phyloP scores from a whole-genome alignment of 2,113 vertebrate species.

The Mus musculus region DNA sequence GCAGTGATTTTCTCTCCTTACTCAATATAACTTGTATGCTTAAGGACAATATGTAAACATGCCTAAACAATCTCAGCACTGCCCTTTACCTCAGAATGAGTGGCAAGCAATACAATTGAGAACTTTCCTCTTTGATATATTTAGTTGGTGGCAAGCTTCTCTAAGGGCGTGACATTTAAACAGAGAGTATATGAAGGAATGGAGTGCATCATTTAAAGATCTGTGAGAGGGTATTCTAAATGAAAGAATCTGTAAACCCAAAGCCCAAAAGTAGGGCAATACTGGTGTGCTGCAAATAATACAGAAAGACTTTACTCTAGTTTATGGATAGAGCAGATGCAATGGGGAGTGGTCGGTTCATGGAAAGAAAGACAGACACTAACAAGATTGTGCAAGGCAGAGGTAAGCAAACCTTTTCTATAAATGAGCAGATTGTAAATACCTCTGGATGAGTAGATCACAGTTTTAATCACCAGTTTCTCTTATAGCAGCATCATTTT shows the following conservation, averaged over 20 bases:
- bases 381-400: fast-evolving
- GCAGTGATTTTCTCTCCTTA: not conserved
- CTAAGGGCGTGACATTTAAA: not conserved
- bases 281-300: not conserved
- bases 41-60: not conserved
- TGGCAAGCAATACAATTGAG: not conserved
- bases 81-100: not conserved
- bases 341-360: not conserved
- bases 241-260: not conserved
- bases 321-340: not conserved
- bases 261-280: not conserved
- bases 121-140: not conserved
- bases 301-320: not conserved
- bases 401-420: not conserved
- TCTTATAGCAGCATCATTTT: not conserved
- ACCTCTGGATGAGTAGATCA: not conserved
- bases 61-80: not conserved
- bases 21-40: not conserved
- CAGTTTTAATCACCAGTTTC: not conserved
- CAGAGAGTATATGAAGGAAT: not conserved
- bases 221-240: not conserved
- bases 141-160: not conserved
- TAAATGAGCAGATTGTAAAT: not conserved
- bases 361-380: not conserved
- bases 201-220: not conserved